Percentiles rank a stretch among this genome's conserved stretches.
Evolutionary conservation across 2,797 vertebrate species (phyloP).

Genomic region (Botia almorhae): DNA sequence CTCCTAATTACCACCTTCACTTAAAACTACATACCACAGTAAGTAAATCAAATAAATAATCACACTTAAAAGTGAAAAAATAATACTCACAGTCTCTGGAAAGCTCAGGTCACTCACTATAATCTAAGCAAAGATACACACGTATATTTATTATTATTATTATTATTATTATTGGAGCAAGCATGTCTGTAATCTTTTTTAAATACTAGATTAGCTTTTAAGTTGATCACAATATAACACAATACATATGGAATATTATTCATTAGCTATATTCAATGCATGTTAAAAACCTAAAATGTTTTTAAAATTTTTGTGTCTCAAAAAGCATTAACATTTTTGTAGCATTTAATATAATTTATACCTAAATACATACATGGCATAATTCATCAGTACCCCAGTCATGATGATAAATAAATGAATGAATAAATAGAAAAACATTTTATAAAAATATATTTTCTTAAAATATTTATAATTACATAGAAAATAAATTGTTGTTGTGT

Average conservation of each 20-base stretch:
- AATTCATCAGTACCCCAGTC: background rate
- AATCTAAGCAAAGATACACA: no score
- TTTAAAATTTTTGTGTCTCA: constrained; percentile 64
- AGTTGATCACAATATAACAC: constrained; percentile 65
- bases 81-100: background rate
- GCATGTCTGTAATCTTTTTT: constrained; percentile 44
- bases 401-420: no score
- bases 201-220: constrained; percentile 61
- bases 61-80: background rate
- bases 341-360: constrained; percentile 70
- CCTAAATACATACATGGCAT: background rate
- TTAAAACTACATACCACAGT: background rate
- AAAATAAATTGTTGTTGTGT: no score
- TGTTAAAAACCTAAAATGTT: constrained; percentile 70
- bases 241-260: constrained; percentile 66
- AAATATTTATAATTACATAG: no score
- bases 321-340: constrained; percentile 64
- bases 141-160: background rate
- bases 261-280: constrained; percentile 63
- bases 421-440: no score
- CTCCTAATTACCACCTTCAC: background rate
- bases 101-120: no score
- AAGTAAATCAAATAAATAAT: background rate
- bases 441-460: background rate
- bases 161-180: background rate